Base-by-base conservation (phyloP, 2,113 vertebrate genomes). In the Phalacrocorax pelagicus region DNA sequence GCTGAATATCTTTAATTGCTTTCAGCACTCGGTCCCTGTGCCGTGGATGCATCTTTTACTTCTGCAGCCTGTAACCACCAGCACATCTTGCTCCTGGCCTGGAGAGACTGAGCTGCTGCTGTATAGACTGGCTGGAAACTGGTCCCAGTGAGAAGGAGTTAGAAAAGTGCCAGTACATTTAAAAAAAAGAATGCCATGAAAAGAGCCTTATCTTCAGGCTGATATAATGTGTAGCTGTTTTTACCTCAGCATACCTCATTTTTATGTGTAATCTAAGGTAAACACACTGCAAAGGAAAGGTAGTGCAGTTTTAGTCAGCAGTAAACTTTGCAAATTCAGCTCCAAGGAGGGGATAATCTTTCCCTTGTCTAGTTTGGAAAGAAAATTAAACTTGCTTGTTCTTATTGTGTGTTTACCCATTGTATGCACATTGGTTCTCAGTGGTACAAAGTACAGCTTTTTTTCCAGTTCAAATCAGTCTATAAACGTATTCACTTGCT, bases 321-420 rank as follows among this genome's bases (percentile, higher is more conserved):
- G 66, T 29, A 80, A 92, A 85, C 54, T 87, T 51, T 0, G 0
- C 29, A 21, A 67, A 91, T 86, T 58, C 86, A 66, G 55, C 17
- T 87, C 73, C 81, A 73, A 94, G 84, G 38, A 92, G 21, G 58
- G 55, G 51, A 77, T 92, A 95, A 92, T 78, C 81, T 91, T 95
- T 92, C 34, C 51, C 88, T 89, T 81, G 91, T 72, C 95, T 70
- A 81, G 75, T 86, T 86, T 87, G 78, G 42, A 73, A 85, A 80
- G 86, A 86, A 94, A 96, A 94, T 75, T 14, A 24, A 85, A 82
- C 73, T 51, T 54, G 20, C 62, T 80, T 91, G 89, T 77, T 94
- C 79, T 73, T 30, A 47, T 72, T 77, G 81, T 86, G 59, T 90
- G 42, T 44, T 96, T 94, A 72, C 73, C 62, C 61, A 80, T 75